Percentiles rank a stretch among this genome's conserved stretches.
phyloP scores from a whole-genome alignment of 2,113 vertebrate species.

The Pseudorasbora parva region DNA sequence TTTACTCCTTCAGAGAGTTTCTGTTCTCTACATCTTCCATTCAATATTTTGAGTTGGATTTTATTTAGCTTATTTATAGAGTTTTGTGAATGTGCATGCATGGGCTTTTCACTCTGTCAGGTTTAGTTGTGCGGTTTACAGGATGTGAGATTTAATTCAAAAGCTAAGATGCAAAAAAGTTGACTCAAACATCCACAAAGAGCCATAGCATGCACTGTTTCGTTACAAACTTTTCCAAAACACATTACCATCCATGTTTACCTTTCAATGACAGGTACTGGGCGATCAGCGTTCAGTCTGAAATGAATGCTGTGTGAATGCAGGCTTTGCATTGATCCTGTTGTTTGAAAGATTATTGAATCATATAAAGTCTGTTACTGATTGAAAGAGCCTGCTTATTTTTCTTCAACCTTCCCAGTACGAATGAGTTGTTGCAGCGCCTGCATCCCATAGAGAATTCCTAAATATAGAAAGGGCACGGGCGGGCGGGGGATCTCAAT shows the following conservation, averaged over 20 bases:
- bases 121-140: neutral
- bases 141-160: neutral
- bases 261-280: neutral
- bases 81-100: neutral
- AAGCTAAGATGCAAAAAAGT: neutral
- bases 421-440: neutral
- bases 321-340: neutral
- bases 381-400: neutral
- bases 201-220: too few species aligned
- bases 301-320: neutral
- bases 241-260: neutral
- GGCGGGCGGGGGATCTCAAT: neutral
- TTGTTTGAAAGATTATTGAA: neutral
- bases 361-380: neutral
- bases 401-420: neutral
- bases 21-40: neutral
- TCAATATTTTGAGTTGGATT: neutral
- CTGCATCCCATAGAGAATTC: neutral
- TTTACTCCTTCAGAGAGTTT: neutral
- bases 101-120: neutral
- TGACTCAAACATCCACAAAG: too few species aligned
- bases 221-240: neutral
- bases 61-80: neutral
- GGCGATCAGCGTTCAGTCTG: neutral
- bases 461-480: neutral